Evolutionary conservation across 2,113 vertebrate genomes (phyloP), one percentile per base, ranked within the genome.

Genomic region (Phalacrocorax brasilianus): DNA sequence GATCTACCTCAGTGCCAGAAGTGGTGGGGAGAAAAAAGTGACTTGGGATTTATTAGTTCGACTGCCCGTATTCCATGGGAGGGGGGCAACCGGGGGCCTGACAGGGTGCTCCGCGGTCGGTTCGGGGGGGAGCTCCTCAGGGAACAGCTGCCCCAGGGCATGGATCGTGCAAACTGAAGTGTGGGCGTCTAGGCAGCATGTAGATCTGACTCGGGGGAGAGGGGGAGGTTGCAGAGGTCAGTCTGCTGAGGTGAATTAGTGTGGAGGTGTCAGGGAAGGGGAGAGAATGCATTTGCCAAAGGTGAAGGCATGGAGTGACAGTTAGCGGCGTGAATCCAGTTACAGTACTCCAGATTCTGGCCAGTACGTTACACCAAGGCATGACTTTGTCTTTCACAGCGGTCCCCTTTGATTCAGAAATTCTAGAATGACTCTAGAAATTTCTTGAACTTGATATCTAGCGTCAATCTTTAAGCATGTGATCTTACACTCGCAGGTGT

Each of bases 181-280:
- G 12, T 12, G 30, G n/a, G 35, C 2, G 0, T 27, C 30, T 18
- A 1, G 17, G 27, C 8, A 21, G 7, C 19, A 1, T 1, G 11
- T 11, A 19, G 47, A 7, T 30, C 17, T 11, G 33, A 23, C 27
- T 11, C 4, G 2, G 17, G 45, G 65, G 21, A 27, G 44, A 26
- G 33, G 18, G 40, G 28, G 40, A n/a, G 13, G 71, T 26, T 18
- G 61, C 50, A 28, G 82, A 55, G 59, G 27, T 22, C 14, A 6
- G 33, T 47, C 38, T 42, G 50, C 47, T 21, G 56, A 70, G 55
- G 28, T 24, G n/a, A 55, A 1, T 55, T 33, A 20, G 32, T 0
- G 3, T 21, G 59, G 59, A 66, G 59, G 17, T 35, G 42, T 40
- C 55, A 35, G 62, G 40, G 40, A n/a, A 32, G 26, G 7, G 40